These are phyloP conservation scores for Porites cylindrica DNA, from an alignment of 92 coral and sea anemone species.

Conservation along the genomic window DNA sequence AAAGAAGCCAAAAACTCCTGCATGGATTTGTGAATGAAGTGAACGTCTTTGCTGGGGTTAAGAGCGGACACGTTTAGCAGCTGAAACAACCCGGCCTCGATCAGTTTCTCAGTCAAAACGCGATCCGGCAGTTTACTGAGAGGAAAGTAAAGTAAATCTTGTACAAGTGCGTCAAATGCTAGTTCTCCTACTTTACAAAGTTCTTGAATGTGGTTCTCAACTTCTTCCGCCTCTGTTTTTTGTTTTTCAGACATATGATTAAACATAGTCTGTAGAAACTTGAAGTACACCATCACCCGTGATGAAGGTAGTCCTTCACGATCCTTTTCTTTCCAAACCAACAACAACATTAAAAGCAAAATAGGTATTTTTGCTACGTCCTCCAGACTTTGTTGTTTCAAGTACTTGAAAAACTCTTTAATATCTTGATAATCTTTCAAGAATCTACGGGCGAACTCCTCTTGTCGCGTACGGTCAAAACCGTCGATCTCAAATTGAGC, in stretches of 20 bases:
- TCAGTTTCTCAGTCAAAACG: background rate
- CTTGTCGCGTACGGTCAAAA: background rate
- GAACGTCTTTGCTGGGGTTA: background rate
- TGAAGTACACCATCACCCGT: background rate
- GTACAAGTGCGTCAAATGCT: constrained; percentile 11
- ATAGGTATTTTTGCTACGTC: constrained; percentile 13
- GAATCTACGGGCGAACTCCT: background rate
- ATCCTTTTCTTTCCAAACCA: background rate
- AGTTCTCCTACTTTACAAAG: background rate
- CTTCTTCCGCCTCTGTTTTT: background rate
- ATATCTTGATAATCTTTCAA: background rate
- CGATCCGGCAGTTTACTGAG: background rate
- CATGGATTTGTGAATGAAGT: background rate
- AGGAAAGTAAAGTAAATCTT: background rate
- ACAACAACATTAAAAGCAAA: background rate
- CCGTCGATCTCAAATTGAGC: background rate
- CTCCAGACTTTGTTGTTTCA: background rate
- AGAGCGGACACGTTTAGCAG: background rate
- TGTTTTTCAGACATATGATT: background rate
- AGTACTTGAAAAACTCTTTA: background rate
- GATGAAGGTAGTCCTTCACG: background rate
- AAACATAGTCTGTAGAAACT: background rate
- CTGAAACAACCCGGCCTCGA: background rate
- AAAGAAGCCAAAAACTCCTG: background rate
- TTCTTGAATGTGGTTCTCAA: background rate